Evolutionary conservation across 2,888 invertebrate genomes (phyloP).

Genomic region (Heliconius aoede): DNA sequence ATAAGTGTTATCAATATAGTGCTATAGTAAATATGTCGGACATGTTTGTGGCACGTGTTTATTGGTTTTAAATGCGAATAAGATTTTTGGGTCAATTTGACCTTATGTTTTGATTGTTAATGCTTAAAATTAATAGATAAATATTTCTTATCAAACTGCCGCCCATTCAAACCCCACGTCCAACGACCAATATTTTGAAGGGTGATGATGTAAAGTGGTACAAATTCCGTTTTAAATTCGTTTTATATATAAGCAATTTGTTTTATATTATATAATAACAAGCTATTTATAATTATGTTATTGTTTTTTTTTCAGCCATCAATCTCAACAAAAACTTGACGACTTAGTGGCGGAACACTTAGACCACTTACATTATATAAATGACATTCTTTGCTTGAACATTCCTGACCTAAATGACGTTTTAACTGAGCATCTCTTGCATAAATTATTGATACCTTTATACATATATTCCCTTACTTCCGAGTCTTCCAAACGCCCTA

Average conservation of each 20-base stretch:
- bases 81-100: background rate
- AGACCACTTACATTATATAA: slow-evolving; percentile 98
- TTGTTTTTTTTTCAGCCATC: slow-evolving; percentile 87
- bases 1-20: background rate
- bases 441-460: slow-evolving; percentile 95
- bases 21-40: slow-evolving; percentile 3
- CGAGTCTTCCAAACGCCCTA: slow-evolving; percentile 60
- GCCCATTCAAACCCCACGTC: too few species aligned
- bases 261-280: too few species aligned
- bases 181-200: too few species aligned
- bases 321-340: slow-evolving; percentile 94
- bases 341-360: slow-evolving; percentile 98
- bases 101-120: background rate
- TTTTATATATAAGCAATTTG: too few species aligned
- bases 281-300: slow-evolving; percentile 19
- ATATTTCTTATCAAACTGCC: too few species aligned
- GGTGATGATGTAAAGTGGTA: too few species aligned
- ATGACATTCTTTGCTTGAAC: slow-evolving; percentile 96
- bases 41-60: background rate
- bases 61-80: background rate
- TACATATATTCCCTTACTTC: slow-evolving; percentile 95
- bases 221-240: too few species aligned
- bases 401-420: slow-evolving; percentile 97
- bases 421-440: slow-evolving; percentile 95
- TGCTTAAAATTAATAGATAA: background rate